phyloP scores from a whole-genome alignment of 2,113 vertebrate species.

The Merops nubicus region DNA sequence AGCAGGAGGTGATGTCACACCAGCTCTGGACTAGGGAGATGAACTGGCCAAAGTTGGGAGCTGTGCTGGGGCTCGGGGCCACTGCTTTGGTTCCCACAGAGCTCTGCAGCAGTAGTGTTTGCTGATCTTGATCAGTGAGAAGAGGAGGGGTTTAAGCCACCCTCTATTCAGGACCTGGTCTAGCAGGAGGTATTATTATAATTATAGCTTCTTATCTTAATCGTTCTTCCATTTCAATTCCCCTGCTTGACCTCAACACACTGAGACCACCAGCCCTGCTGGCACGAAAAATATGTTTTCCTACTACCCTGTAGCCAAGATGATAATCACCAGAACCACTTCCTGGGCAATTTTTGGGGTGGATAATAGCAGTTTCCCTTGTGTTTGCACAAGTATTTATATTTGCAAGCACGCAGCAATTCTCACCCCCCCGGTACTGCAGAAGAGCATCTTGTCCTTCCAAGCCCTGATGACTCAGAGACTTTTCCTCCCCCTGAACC shows the following conservation, averaged over 20 bases:
- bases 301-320: not conserved
- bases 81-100: not conserved
- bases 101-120: not conserved
- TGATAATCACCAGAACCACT: not conserved
- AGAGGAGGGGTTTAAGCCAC: not conserved
- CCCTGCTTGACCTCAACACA: not conserved
- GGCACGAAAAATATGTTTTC: not conserved
- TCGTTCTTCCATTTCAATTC: not conserved
- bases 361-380: not conserved
- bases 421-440: not conserved
- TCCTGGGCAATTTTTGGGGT: not conserved
- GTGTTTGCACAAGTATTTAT: not conserved
- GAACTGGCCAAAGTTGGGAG: not conserved
- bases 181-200: not conserved
- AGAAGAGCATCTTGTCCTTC: not conserved
- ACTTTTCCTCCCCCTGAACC: not conserved
- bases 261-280: not conserved
- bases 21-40: not conserved
- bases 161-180: not conserved
- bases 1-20: fast-evolving
- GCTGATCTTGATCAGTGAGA: not conserved
- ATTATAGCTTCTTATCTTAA: not conserved
- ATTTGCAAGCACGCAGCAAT: not conserved
- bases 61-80: not conserved
- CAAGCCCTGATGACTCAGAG: not conserved